Conservation (phyloP, 2,888 invertebrate species). For the Caenorhabditis becei region DNA sequence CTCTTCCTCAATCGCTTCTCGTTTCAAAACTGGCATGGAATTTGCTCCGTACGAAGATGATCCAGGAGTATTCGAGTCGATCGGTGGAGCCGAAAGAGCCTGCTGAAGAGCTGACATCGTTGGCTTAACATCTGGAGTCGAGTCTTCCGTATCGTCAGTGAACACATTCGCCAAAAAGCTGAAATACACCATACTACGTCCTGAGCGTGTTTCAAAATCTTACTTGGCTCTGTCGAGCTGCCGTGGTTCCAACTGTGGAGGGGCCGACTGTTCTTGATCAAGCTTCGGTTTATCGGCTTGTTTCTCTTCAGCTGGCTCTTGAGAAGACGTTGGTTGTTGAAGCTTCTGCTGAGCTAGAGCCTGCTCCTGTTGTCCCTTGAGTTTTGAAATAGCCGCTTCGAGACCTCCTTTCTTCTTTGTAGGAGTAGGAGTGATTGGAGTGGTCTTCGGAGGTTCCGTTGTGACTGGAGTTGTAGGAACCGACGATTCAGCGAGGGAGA, state of each 20-base stretch:
- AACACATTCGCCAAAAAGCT: slow-evolving; percentile 26
- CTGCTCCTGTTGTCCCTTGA: slow-evolving; percentile 44
- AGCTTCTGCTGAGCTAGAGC: slow-evolving; percentile 35
- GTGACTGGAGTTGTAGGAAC: neutral
- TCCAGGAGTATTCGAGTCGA: neutral
- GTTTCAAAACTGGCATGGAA: slow-evolving; percentile 13
- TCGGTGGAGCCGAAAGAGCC: neutral
- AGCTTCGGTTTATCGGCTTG: slow-evolving; percentile 18
- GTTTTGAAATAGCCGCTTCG: slow-evolving; percentile 43
- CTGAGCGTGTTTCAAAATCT: neutral
- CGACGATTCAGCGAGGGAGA: neutral
- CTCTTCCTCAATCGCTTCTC: slow-evolving; percentile 18
- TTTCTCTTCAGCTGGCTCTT: neutral
- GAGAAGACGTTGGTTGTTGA: slow-evolving; percentile 19
- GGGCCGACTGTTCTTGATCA: slow-evolving; percentile 2
- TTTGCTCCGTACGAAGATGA: slow-evolving; percentile 1
- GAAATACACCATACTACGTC: too few relatives aligned
- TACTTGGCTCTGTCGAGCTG: slow-evolving; percentile 42
- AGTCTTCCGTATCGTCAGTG: slow-evolving; percentile 41
- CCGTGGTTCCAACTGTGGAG: slow-evolving; percentile 24
- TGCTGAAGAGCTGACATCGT: slow-evolving; percentile 10
- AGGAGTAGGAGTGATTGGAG: slow-evolving; percentile 18
- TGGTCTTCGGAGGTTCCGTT: slow-evolving; percentile 11
- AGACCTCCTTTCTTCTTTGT: slow-evolving; percentile 44
- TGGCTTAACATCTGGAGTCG: slow-evolving; percentile 11